Evolutionary conservation across 2,888 invertebrate species (phyloP).

Genomic region (Linyphia triangularis): DNA sequence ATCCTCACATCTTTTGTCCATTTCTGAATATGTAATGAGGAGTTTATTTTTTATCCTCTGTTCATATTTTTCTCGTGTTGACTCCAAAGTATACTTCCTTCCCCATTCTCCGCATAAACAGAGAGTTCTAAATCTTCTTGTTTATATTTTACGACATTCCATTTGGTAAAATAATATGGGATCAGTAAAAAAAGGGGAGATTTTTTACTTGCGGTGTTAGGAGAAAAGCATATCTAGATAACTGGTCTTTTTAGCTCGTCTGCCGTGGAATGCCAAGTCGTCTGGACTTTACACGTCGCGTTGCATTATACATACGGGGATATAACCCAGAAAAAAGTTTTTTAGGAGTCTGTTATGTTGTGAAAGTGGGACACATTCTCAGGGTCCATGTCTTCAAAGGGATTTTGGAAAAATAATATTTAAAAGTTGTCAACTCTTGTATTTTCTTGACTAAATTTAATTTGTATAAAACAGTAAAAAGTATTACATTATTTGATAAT

Average conservation of each 20-base stretch:
- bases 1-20: conserved; percentile 51
- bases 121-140: conserved; percentile 33
- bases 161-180: conserved; percentile 44
- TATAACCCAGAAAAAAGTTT: not conserved
- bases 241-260: not conserved
- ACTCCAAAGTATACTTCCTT: not conserved
- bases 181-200: conserved; percentile 10
- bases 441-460: no score
- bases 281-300: conserved; percentile 15
- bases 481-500: no score
- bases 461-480: no score
- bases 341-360: not conserved
- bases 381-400: no score
- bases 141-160: conserved; percentile 58
- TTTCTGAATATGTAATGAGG: conserved; percentile 65
- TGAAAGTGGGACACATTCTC: not conserved
- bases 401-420: no score
- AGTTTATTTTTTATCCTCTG: conserved; percentile 23
- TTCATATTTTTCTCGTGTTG: not conserved
- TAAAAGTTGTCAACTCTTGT: no score
- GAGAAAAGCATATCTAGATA: conserved; percentile 2
- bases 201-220: not conserved
- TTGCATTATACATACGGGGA: conserved; percentile 20
- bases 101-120: not conserved
- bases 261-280: not conserved